Evolutionary conservation across 2,113 vertebrate genomes (phyloP).

Genomic region (Cyphomyrus plagiostoma): DNA sequence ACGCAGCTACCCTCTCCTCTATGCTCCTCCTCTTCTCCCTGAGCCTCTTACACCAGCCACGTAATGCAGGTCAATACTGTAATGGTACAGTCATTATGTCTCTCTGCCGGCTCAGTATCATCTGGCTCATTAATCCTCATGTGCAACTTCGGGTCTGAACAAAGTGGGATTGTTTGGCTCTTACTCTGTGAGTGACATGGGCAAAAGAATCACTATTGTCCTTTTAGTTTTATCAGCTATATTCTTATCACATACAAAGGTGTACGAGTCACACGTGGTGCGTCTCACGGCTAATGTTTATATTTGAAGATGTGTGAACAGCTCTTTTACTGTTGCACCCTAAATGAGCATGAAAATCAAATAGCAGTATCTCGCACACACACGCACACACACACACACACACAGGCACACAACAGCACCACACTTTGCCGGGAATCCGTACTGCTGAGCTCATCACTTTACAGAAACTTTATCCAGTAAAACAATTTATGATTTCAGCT

Average conservation of each 20-base stretch:
- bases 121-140: neutral
- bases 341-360: neutral
- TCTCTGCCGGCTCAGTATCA: neutral
- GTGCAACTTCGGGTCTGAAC: neutral
- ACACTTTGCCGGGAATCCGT: slow-evolving; percentile 48
- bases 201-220: neutral
- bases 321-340: neutral
- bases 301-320: neutral
- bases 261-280: neutral
- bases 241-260: neutral
- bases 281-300: neutral
- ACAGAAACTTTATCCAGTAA: slow-evolving; percentile 65
- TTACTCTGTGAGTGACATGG: neutral
- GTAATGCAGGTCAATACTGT: neutral
- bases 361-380: neutral
- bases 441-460: slow-evolving; percentile 64
- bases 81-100: neutral
- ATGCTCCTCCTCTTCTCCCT: neutral
- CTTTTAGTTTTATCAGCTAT: neutral
- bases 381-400: slow-evolving; percentile 32
- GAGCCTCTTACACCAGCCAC: neutral
- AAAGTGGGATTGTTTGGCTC: neutral
- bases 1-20: neutral
- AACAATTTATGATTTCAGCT: slow-evolving; percentile 67
- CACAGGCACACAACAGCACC: slow-evolving; percentile 13